phyloP scores from a whole-genome alignment of 2,113 vertebrate genomes.

The Lates calcarifer region DNA sequence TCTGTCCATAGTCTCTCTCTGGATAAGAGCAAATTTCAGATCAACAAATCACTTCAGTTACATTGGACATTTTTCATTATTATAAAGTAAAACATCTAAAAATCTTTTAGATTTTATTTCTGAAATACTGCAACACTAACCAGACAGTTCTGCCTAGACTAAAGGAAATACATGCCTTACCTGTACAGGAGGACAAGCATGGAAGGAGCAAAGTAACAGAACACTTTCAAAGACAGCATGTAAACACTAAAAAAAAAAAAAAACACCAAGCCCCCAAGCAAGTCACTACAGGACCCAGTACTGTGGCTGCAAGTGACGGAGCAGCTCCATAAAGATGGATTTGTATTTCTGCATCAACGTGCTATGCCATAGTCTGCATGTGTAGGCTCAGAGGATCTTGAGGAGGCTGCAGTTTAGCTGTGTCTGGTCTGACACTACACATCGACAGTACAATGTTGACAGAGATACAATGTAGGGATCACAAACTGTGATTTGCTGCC shows the following conservation, averaged over 20 bases:
- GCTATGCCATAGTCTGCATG: neutral
- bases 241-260: constrained; percentile 69
- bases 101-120: neutral
- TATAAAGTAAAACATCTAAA: neutral
- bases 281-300: constrained; percentile 69
- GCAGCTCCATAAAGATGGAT: neutral
- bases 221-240: constrained; percentile 81
- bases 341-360: neutral
- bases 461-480: neutral
- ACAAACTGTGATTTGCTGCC: neutral
- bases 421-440: neutral
- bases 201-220: constrained; percentile 74
- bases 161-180: constrained; percentile 44
- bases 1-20: neutral
- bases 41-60: neutral
- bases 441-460: neutral
- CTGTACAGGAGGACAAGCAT: constrained; percentile 52
- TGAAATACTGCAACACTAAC: neutral
- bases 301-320: neutral
- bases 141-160: neutral
- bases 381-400: neutral
- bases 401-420: no score
- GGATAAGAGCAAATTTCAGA: neutral
- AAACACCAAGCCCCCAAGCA: constrained; percentile 65
- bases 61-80: neutral